These are phyloP conservation scores for Haliclystus octoradiatus DNA, from an alignment of 30 jellyfish, hydroid and myxozoan species.

Conservation along the genomic window DNA sequence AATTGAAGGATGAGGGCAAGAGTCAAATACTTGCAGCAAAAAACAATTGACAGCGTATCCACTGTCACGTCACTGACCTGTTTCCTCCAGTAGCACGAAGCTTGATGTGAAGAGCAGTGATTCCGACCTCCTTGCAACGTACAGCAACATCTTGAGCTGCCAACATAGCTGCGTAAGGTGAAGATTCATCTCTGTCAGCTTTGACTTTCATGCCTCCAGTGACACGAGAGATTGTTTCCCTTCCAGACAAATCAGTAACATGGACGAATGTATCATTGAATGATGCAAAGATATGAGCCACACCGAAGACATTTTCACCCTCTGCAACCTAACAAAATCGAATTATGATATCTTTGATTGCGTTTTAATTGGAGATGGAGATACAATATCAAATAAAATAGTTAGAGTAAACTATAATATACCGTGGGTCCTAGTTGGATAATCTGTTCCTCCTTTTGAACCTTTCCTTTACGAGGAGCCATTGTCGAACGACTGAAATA, in stretches of 20 bases:
- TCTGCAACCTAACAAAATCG: constrained; percentile 78
- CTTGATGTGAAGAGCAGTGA: constrained; percentile 98
- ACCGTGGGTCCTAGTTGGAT: constrained; percentile 97
- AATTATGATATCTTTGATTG: not conserved
- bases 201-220: constrained; percentile 99
- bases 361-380: not conserved
- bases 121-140: constrained; percentile 98
- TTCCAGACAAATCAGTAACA: constrained; percentile 96
- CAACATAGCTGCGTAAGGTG: constrained; percentile 99
- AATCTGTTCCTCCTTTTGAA: constrained; percentile 92
- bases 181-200: constrained; percentile 99
- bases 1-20: no score
- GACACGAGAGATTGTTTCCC: constrained; percentile 96
- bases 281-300: constrained; percentile 99
- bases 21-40: no score
- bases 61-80: constrained; percentile 27
- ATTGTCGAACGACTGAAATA: constrained; percentile 26
- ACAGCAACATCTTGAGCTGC: constrained; percentile 99
- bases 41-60: no score
- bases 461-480: constrained; percentile 99
- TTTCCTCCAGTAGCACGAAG: constrained; percentile 99
- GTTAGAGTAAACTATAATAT: no score
- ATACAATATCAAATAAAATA: not conserved
- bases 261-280: constrained; percentile 99
- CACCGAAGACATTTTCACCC: constrained; percentile 98